Base-by-base conservation (phyloP, 2,113 vertebrate species). In the Conger conger region DNA sequence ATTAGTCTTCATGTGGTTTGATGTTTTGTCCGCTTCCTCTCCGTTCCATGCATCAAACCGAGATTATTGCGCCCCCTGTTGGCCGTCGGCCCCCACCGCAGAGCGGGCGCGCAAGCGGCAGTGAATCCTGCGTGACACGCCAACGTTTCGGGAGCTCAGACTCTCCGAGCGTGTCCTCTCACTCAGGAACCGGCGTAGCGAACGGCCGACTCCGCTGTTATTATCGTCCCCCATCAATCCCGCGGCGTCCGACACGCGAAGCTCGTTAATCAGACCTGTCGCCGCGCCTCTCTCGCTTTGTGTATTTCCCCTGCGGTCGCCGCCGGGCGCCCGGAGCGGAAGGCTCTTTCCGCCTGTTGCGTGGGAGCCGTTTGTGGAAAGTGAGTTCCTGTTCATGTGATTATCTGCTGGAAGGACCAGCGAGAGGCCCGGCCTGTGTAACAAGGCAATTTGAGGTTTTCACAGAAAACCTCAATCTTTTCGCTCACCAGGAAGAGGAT, bases 391-490 rank as follows among this genome's bases (percentile, higher is more conserved):
- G 45, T 0, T 8, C 68, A 36, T 23, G n/a, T 81, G 73, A 87
- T 63, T 77, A 79, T 86, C 68, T 77, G 81, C 63, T 73, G 37
- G 78, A 73, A 82, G 20, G 30, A 86, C 33, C 30, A 79, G 83
- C 82, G 63, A 35, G 81, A 82, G 85, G 50, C 84, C 86, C 84
- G 83, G 76, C 86, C 83, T 83, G 79, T 81, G 81, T 79, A 76
- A 86, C 83, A 78, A 89, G 82, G 86, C 85, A 82, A 89, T 86
- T 76, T 87, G 83, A 86, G 81, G 83, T 87, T 76, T 86, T 50
- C 45, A 76, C 79, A n/a, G 53, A 73, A 30, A 38, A 84, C 83
- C 78, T 85, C 86, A 63, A 27, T 20, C 57, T 20, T 63, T 63
- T 50, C 57, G 23, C 57, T 23, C 18, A 27, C 18, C 15, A 16